phyloP scores from a whole-genome alignment of 2,113 vertebrate species.

The Pseudois nayaur region DNA sequence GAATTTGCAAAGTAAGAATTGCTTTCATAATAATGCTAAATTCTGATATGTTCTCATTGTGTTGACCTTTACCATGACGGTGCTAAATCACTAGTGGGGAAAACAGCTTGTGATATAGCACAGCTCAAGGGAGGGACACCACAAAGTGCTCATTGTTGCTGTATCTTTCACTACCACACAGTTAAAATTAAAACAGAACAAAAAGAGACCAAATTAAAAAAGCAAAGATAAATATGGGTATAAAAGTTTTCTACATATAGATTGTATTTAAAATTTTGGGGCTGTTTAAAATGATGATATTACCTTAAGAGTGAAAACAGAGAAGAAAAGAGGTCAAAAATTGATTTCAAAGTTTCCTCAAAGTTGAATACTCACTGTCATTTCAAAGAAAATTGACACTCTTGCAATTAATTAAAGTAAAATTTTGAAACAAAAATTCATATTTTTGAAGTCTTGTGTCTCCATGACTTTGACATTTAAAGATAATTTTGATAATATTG shows the following conservation, averaged over 20 bases:
- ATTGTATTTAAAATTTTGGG: not conserved
- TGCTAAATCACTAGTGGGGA: not conserved
- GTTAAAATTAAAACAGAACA: not conserved
- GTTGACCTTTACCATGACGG: not conserved
- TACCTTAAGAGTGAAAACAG: not conserved
- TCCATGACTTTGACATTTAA: not conserved
- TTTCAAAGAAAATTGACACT: not conserved
- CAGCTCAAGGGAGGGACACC: rapidly evolving
- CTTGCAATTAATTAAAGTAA: not conserved
- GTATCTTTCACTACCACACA: not conserved
- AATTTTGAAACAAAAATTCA: not conserved
- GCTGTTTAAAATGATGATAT: not conserved
- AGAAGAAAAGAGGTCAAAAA: not conserved
- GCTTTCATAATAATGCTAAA: not conserved
- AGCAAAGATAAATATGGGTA: not conserved
- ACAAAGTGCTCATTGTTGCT: not conserved
- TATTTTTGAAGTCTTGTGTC: not conserved
- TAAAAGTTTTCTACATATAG: not conserved
- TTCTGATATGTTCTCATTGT: not conserved
- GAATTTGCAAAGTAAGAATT: not conserved
- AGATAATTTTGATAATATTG: not conserved
- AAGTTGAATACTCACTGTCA: not conserved
- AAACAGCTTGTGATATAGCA: rapidly evolving
- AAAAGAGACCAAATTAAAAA: not conserved
- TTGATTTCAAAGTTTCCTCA: not conserved